Evolutionary conservation across 2,113 vertebrate species (phyloP).

Genomic region (Megaceryle torquata): DNA sequence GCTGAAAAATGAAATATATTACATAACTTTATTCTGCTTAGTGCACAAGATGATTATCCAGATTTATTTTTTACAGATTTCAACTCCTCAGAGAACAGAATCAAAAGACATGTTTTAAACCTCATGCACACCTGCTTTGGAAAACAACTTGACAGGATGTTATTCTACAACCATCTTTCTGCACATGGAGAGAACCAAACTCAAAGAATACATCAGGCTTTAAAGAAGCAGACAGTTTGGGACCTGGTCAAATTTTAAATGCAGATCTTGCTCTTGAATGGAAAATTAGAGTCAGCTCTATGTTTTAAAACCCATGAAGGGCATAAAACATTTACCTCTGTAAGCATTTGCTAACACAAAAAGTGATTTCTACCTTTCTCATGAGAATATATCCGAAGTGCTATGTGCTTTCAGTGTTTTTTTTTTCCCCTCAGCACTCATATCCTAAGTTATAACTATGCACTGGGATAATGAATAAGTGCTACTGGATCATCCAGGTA

Average conservation of each 20-base stretch:
- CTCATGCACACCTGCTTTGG: not conserved
- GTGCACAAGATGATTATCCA: not conserved
- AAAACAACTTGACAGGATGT: not conserved
- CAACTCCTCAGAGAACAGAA: not conserved
- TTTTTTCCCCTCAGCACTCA: no score
- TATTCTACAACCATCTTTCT: not conserved
- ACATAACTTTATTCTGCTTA: not conserved
- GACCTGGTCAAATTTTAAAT: not conserved
- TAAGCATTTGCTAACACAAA: not conserved
- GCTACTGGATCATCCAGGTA: not conserved
- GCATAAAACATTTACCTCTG: not conserved
- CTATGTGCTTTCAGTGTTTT: no score
- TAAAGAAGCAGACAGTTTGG: not conserved
- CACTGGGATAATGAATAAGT: not conserved
- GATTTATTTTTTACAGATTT: not conserved
- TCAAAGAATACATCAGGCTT: not conserved
- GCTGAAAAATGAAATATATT: not conserved
- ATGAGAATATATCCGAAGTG: not conserved
- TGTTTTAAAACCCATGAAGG: not conserved
- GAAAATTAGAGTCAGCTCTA: not conserved
- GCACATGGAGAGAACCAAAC: not conserved
- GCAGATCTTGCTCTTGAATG: not conserved
- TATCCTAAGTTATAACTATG: not conserved
- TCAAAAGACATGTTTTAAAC: not conserved
- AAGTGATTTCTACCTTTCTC: not conserved